phyloP scores from a whole-genome alignment of 2,113 vertebrate species.

The Cynoglossus semilaevis region DNA sequence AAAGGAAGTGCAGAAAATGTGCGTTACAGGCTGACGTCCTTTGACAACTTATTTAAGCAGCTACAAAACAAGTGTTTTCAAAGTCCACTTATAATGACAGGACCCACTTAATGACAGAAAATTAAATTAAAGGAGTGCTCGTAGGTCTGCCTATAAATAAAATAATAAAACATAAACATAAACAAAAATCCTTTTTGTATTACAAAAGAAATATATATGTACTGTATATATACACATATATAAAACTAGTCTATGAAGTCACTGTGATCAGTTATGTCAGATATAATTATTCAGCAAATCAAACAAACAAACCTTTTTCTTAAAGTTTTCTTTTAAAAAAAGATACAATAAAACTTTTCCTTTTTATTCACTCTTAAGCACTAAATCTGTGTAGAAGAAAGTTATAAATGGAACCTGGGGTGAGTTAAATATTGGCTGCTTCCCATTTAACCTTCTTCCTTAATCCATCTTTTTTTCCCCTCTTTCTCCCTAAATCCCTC shows the following conservation, averaged over 20 bases:
- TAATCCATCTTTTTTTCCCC: constrained; percentile 47
- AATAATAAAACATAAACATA: too few relatives aligned
- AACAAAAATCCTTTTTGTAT: too few relatives aligned
- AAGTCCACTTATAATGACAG: constrained; percentile 25
- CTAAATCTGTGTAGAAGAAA: constrained; percentile 23
- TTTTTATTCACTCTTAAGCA: not conserved
- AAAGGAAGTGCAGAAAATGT: constrained; percentile 53
- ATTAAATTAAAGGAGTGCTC: too few relatives aligned
- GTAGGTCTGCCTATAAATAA: too few relatives aligned
- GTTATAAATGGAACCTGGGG: constrained; percentile 39
- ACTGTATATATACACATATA: too few relatives aligned
- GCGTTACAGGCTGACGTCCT: constrained; percentile 26
- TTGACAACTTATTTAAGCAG: constrained; percentile 53
- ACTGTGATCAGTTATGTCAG: constrained; percentile 26
- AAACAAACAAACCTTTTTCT: constrained; percentile 2
- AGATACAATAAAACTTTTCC: too few relatives aligned
- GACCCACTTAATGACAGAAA: not conserved
- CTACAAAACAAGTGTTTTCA: constrained; percentile 27
- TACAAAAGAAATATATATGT: too few relatives aligned
- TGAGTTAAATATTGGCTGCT: constrained; percentile 56
- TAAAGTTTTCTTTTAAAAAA: not conserved
- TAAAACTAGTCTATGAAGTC: too few relatives aligned
- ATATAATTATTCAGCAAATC: constrained; percentile 14
- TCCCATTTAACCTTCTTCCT: constrained; percentile 59
- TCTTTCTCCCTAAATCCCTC: constrained; percentile 60